A percentile compares a stretch with the other conserved stretches of the same genome.
Conservation (phyloP, 37 sponge, comb jelly and placozoan genomes). For the Agelas oroides region DNA sequence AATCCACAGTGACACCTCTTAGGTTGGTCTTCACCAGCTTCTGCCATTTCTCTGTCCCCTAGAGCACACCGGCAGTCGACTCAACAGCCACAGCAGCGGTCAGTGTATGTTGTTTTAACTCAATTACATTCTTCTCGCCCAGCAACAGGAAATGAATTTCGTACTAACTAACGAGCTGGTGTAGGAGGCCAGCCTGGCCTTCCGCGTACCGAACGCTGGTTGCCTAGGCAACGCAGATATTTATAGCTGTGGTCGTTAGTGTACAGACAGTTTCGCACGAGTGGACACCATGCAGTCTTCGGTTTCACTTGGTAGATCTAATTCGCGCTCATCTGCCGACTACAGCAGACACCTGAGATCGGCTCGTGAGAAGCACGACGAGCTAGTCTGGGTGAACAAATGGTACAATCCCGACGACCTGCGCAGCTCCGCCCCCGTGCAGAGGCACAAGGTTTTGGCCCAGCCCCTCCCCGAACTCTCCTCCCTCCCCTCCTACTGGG, state of each 20-base stretch:
- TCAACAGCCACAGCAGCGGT: not conserved
- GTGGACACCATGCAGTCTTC: too few relatives aligned
- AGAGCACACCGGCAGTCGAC: not conserved
- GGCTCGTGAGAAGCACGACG: constrained; percentile 14
- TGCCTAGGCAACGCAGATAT: too few relatives aligned
- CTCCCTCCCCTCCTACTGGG: constrained; percentile 57
- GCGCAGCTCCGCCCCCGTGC: constrained; percentile 61
- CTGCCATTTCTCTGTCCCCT: constrained; percentile 36
- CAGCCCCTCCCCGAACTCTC: constrained; percentile 3
- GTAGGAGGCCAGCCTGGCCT: too few relatives aligned
- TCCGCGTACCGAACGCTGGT: too few relatives aligned
- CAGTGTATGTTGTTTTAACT: not conserved
- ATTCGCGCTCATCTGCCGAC: constrained; percentile 29
- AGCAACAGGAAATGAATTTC: too few relatives aligned
- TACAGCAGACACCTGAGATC: constrained; percentile 71
- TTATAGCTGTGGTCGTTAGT: too few relatives aligned
- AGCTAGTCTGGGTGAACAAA: constrained; percentile 71
- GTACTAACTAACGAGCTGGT: too few relatives aligned
- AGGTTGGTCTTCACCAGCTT: constrained; percentile 42
- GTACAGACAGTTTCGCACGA: too few relatives aligned
- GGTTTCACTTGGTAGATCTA: too few relatives aligned
- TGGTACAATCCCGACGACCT: constrained; percentile 80
- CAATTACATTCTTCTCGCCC: too few relatives aligned
- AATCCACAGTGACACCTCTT: constrained; percentile 81
- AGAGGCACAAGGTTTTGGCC: constrained; percentile 48